A percentile compares a stretch with the other conserved stretches of the same genome.
Conservation (phyloP, 2,113 vertebrate genomes). For the Zootoca vivipara region DNA sequence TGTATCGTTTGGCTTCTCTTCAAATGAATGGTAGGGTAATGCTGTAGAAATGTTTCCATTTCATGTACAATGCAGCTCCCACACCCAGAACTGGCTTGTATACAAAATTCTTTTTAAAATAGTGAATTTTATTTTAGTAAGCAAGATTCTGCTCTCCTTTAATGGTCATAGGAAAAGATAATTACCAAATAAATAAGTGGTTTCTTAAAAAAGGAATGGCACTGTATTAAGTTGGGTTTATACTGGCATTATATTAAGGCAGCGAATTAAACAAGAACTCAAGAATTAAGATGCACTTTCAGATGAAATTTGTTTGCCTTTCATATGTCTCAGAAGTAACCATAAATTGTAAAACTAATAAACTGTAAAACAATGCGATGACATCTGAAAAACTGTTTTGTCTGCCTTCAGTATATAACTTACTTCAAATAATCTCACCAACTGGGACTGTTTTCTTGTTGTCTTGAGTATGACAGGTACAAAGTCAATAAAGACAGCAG, state of each 20-base stretch:
- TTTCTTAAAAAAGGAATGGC: conserved; percentile 24
- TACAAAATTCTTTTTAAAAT: neutral
- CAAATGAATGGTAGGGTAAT: neutral
- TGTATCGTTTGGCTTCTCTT: neutral
- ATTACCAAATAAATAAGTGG: neutral
- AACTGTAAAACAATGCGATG: conserved; percentile 26
- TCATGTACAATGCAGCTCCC: neutral
- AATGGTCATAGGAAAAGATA: neutral
- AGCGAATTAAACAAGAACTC: conserved; percentile 2
- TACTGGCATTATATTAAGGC: neutral
- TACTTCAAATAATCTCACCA: conserved; percentile 45
- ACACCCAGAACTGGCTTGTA: neutral
- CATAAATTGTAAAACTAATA: conserved; percentile 50
- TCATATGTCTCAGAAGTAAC: conserved; percentile 35
- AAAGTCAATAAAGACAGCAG: conserved; percentile 9
- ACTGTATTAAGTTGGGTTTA: neutral
- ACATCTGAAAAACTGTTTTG: conserved; percentile 31
- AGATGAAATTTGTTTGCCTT: conserved; percentile 50
- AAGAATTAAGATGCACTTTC: conserved; percentile 30
- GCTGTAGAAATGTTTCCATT: neutral
- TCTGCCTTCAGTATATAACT: conserved; percentile 38
- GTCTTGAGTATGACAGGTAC: conserved; percentile 17
- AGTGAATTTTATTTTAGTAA: neutral
- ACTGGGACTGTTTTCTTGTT: conserved; percentile 18
- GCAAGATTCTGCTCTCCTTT: neutral